Evolutionary conservation across 2,797 vertebrate species (phyloP).

Genomic region (Rhadinocentrus ornatus): DNA sequence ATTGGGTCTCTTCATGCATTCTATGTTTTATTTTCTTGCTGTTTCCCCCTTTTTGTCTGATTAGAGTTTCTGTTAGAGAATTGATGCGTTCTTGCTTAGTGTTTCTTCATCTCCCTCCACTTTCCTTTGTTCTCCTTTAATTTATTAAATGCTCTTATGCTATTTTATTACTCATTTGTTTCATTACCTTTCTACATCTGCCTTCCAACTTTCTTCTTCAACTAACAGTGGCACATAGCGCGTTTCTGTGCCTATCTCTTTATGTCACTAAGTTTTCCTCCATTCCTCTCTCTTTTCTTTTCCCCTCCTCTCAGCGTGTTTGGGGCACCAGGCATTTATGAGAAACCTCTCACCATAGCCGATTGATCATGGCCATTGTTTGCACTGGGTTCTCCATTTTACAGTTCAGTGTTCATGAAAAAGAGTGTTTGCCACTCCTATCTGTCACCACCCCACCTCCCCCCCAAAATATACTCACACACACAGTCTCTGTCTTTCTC

Average conservation of each 20-base stretch:
- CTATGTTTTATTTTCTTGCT: background rate
- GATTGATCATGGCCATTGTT: slow-evolving; percentile 77
- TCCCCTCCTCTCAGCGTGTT: slow-evolving; percentile 14
- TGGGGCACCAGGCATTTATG: slow-evolving; percentile 49
- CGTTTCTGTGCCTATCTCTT: slow-evolving; percentile 36
- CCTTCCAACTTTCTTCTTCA: slow-evolving; percentile 34
- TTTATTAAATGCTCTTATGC: slow-evolving; percentile 44
- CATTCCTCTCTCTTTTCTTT: background rate
- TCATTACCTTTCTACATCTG: slow-evolving; percentile 1
- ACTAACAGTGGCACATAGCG: slow-evolving; percentile 50
- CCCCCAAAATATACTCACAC: slow-evolving; percentile 42
- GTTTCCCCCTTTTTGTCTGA: background rate
- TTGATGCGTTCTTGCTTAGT: background rate
- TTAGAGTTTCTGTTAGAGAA: background rate
- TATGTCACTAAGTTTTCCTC: slow-evolving; percentile 23
- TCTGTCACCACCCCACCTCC: slow-evolving; percentile 49
- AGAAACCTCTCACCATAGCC: slow-evolving; percentile 70
- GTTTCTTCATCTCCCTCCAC: slow-evolving; percentile 20
- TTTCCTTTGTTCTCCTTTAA: slow-evolving; percentile 41
- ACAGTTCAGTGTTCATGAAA: slow-evolving; percentile 82
- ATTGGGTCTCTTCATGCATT: background rate
- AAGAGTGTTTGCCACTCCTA: slow-evolving; percentile 63
- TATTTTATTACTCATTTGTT: slow-evolving; percentile 31
- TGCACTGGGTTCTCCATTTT: slow-evolving; percentile 73
- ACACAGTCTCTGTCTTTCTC: slow-evolving; percentile 28